Base-by-base conservation (phyloP, 2,888 invertebrate genomes). In the Oscheius sp. region DNA sequence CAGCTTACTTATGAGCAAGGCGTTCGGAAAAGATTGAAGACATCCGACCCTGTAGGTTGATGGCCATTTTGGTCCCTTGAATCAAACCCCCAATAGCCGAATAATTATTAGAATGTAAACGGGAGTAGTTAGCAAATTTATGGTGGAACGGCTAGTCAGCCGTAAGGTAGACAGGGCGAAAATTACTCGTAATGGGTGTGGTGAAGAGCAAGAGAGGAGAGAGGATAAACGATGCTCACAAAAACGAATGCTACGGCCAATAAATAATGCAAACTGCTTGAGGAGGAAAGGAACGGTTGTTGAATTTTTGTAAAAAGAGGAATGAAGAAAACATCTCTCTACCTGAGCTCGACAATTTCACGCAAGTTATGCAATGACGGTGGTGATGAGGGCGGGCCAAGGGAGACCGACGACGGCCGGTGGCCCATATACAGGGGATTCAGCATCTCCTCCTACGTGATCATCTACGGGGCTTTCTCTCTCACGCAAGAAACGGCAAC, bases 401-500 rank as follows among this genome's bases (percentile, higher is more conserved):
- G 69, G 76, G 53, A 72, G 75, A 77, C 49, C 76, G 75, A 49
- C 69, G 80, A 80, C 29, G 80, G 74, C 58, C 80, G 77, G 72
- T 80, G 80, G 45, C 78, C 76, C 78, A 78, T 77, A 45, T 80
- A 80, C 73, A 80, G 63, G 29, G 80, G 80, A 49, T 80, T 80
- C 69, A 80, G 69, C 80, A 80, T 80, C 49, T 41, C 45, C 43
- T 66, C 23, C 52, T 66, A 66, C 66, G 66, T 66, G 66, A 66
- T 66, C 66, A 66, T 66, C 66, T 66, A 66, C 66, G 66, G n/a
- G n/a, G 52, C 66, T 66, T 35, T 35, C 35, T 35, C 35, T 35
- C 35, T 35, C 66, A 49, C 66, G 66, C 66, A 66, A 66, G 66
- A 66, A 66, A 66, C 66, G 66, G 66, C 66, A 25, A 49, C 66